Evolutionary conservation across 2,797 vertebrate species (phyloP).

Genomic region (Rachycentron canadum): DNA sequence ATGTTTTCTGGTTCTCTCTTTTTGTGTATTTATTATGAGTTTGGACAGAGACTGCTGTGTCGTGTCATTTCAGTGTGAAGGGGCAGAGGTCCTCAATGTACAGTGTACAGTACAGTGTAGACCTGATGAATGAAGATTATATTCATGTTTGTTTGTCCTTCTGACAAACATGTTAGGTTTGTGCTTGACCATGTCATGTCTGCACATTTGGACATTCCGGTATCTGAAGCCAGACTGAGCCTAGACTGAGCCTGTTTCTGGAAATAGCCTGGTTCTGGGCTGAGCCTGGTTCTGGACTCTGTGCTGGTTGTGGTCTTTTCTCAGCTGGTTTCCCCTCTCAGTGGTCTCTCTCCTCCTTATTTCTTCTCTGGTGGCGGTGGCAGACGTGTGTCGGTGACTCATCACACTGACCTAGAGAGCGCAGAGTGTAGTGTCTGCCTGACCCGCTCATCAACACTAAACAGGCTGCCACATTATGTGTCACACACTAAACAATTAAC

Average conservation of each 20-base stretch:
- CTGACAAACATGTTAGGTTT: too few species aligned
- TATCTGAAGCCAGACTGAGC: too few species aligned
- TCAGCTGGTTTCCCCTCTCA: too few species aligned
- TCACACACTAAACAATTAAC: conserved; percentile 66
- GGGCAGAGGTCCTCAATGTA: background rate
- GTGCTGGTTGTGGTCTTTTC: too few species aligned
- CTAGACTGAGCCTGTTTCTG: too few species aligned
- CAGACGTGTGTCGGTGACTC: conserved; percentile 17
- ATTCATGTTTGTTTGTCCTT: background rate
- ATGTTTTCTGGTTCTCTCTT: too few species aligned
- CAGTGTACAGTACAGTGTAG: background rate
- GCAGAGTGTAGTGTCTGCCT: conserved; percentile 52
- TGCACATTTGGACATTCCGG: too few species aligned
- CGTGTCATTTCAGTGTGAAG: background rate
- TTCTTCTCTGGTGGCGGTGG: conserved; percentile 13
- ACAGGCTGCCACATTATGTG: conserved; percentile 75
- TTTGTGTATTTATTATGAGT: background rate
- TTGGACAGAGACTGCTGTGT: background rate
- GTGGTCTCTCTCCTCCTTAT: background rate
- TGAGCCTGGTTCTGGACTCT: too few species aligned
- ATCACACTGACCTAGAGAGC: conserved; percentile 40
- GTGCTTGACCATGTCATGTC: too few species aligned
- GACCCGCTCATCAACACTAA: conserved; percentile 50
- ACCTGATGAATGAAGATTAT: background rate
- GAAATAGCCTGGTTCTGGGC: too few species aligned